phyloP scores from a whole-genome alignment of 2,797 vertebrate species.

The Sebastes steindachneri region DNA sequence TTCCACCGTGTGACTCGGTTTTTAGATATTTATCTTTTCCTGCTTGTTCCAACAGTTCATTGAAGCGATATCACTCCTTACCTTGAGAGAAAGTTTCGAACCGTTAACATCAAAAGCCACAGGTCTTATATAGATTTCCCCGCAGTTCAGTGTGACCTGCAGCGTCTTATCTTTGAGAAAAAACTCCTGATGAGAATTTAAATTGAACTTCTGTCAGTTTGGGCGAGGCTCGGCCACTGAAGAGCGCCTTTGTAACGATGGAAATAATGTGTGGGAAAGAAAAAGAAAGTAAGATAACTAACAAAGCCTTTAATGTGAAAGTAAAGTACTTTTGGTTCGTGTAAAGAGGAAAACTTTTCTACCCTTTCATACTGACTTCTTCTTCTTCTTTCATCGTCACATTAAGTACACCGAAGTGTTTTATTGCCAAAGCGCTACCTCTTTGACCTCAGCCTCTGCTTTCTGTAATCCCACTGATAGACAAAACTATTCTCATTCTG shows the following conservation, averaged over 20 bases:
- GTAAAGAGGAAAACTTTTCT: neutral
- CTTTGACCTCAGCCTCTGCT: neutral
- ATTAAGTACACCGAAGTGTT: neutral
- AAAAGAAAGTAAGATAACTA: neutral
- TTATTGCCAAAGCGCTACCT: neutral
- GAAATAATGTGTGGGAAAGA: constrained; percentile 6
- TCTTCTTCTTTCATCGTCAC: neutral
- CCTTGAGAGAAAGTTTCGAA: neutral
- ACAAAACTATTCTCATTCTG: neutral
- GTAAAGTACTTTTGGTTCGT: neutral
- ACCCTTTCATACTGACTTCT: neutral
- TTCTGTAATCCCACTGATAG: neutral
- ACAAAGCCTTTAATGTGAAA: neutral
- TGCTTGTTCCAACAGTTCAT: neutral
- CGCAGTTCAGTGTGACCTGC: constrained; percentile 3
- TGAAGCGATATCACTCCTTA: neutral
- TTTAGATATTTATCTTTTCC: neutral
- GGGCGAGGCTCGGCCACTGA: neutral
- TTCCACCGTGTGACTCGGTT: neutral
- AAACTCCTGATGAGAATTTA: constrained; percentile 18
- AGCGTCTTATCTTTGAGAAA: constrained; percentile 5
- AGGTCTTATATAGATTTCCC: neutral
- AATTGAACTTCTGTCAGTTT: constrained; percentile 15
- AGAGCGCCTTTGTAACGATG: neutral
- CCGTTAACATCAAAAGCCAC: neutral